Conservation (phyloP, 2,797 vertebrate species). For the Malacoctenus gilli region DNA sequence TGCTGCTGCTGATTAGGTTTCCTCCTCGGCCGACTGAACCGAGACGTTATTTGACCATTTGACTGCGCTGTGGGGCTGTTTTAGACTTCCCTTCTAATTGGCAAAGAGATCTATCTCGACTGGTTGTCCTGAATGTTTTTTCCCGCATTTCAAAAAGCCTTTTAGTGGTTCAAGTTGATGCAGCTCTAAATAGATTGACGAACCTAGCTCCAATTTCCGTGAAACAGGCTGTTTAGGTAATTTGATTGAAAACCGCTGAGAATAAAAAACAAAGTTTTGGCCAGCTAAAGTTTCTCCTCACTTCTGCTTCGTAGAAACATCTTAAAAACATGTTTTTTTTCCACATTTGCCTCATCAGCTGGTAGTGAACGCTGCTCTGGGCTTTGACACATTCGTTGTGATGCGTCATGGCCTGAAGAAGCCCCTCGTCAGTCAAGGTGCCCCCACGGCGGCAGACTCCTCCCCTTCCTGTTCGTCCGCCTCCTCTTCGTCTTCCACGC, state of each 20-base stretch:
- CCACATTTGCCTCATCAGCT: conserved; percentile 76
- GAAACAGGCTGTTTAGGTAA: conserved; percentile 12
- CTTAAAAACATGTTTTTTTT: conserved; percentile 3
- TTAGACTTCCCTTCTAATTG: conserved; percentile 29
- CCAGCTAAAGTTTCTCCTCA: too few relatives aligned
- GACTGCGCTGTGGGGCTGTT: conserved; percentile 14
- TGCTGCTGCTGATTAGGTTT: conserved; percentile 36
- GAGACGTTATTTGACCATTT: conserved; percentile 34
- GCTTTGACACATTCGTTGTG: conserved; percentile 98
- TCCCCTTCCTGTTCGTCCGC: conserved; percentile 74
- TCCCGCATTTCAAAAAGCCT: conserved; percentile 20
- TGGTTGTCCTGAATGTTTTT: conserved; percentile 17
- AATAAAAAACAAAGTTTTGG: too few relatives aligned
- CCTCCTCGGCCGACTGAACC: conserved; percentile 7
- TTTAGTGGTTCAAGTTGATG: conserved; percentile 11
- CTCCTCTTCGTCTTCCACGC: conserved; percentile 78
- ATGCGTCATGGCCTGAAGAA: conserved; percentile 97
- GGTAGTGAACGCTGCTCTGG: conserved; percentile 94
- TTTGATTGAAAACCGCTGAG: neutral
- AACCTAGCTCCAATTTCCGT: conserved; percentile 20
- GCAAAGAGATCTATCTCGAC: conserved; percentile 26
- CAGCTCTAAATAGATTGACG: neutral
- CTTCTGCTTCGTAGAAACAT: too few relatives aligned
- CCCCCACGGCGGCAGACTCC: conserved; percentile 73
- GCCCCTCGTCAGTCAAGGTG: conserved; percentile 65